phyloP scores from a whole-genome alignment of 2,797 vertebrate genomes.

The Sebastes taczanowskii region DNA sequence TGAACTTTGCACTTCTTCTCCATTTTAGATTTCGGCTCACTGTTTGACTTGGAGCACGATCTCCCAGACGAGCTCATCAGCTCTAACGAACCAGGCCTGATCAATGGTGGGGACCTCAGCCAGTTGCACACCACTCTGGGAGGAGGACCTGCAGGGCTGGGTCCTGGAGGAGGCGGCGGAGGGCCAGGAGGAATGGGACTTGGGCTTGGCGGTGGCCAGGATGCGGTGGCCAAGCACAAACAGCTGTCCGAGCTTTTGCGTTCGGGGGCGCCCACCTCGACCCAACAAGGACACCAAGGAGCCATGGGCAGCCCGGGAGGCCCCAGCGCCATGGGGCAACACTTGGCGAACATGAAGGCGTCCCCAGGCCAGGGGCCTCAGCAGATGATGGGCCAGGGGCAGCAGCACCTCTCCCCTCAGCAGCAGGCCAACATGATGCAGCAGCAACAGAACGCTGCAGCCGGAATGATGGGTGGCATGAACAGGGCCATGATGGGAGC shows the following conservation, averaged over 20 bases:
- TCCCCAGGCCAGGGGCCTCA: constrained; percentile 89
- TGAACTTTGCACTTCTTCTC: constrained; percentile 51
- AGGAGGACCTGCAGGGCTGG: constrained; percentile 67
- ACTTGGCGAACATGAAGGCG: constrained; percentile 94
- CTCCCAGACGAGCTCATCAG: constrained; percentile 98
- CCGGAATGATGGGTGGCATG: constrained; percentile 89
- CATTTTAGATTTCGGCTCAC: constrained; percentile 92
- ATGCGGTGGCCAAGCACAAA: constrained; percentile 98
- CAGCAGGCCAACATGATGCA: constrained; percentile 84
- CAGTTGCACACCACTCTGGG: constrained; percentile 93
- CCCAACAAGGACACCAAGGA: constrained; percentile 83
- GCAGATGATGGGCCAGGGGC: constrained; percentile 87
- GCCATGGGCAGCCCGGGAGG: constrained; percentile 77
- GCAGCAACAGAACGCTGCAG: constrained; percentile 81
- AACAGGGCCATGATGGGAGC: constrained; percentile 92
- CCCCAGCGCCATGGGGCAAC: constrained; percentile 78
- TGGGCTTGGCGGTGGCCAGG: constrained; percentile 83
- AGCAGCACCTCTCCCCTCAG: constrained; percentile 83
- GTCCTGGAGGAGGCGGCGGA: constrained; percentile 69
- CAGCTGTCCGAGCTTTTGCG: constrained; percentile 96
- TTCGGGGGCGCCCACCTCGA: constrained; percentile 78
- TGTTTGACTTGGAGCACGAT: constrained; percentile 97
- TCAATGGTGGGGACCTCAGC: constrained; percentile 93
- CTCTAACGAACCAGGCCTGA: constrained; percentile 90
- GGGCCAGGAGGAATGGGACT: constrained; percentile 73